A percentile compares a stretch with the other conserved stretches of the same genome.
These are phyloP conservation scores for Semnornis frantzii DNA, from an alignment of 2,113 vertebrate genomes.

Conservation along the genomic window DNA sequence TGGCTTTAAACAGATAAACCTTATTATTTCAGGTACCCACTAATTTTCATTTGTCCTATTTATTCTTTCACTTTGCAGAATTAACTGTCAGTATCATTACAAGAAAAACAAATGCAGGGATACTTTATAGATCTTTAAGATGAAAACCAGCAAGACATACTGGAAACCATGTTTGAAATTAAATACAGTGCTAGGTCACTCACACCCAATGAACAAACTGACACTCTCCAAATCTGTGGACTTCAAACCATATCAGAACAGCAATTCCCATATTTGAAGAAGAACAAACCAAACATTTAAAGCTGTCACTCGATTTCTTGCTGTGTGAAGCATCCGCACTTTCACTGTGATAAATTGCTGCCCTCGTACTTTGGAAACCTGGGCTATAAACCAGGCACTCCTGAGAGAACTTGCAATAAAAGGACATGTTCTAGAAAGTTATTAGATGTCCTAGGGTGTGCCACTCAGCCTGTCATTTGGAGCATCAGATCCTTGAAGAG, in stretches of 20 bases:
- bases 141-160: background rate
- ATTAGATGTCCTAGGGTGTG: slow-evolving; percentile 9
- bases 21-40: background rate
- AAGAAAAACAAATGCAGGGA: background rate
- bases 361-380: slow-evolving; percentile 18
- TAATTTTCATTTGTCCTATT: background rate
- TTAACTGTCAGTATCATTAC: background rate
- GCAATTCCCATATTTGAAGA: background rate
- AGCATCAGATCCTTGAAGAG: background rate
- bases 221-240: background rate
- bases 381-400: background rate
- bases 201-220: background rate
- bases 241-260: background rate
- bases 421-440: background rate
- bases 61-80: background rate
- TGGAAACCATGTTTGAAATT: background rate
- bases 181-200: background rate
- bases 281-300: background rate
- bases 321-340: background rate
- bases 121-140: background rate
- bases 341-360: background rate
- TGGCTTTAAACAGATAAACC: background rate
- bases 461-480: background rate
- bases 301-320: background rate
- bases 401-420: background rate